Conservation (phyloP, 64 coral and sea anemone genomes). For the Porites lutea region DNA sequence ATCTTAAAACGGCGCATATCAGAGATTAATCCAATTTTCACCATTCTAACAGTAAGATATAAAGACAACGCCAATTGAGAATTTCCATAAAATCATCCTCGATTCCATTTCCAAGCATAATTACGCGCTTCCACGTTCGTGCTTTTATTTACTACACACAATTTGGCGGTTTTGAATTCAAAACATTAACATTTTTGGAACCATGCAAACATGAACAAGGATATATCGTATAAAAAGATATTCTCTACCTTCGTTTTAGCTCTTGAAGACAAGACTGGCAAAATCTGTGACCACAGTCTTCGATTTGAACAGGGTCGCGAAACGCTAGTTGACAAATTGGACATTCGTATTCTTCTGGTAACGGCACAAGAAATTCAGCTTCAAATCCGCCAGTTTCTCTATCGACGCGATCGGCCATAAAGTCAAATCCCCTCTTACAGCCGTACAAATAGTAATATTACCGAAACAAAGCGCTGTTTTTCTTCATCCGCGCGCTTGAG, state of each 20-base stretch:
- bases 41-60: neutral
- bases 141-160: neutral
- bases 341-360: conserved; percentile 97
- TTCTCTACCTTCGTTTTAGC: conserved; percentile 78
- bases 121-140: neutral
- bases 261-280: conserved; percentile 98
- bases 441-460: neutral
- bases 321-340: conserved; percentile 98
- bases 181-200: neutral
- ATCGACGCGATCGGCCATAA: conserved; percentile 93
- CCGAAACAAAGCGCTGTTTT: neutral
- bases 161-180: conserved; percentile 1
- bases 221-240: neutral
- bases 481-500: neutral
- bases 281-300: conserved; percentile 97
- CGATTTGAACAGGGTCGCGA: conserved; percentile 96
- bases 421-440: neutral
- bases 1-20: neutral
- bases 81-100: neutral
- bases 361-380: conserved; percentile 81
- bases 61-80: neutral
- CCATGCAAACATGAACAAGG: neutral
- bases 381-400: conserved; percentile 92
- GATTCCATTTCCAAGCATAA: neutral
- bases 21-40: neutral